A percentile compares a stretch with the other conserved stretches of the same genome.
These are phyloP conservation scores for Pachyuromys duprasi DNA, from an alignment of 2,797 vertebrate species.

Conservation along the genomic window DNA sequence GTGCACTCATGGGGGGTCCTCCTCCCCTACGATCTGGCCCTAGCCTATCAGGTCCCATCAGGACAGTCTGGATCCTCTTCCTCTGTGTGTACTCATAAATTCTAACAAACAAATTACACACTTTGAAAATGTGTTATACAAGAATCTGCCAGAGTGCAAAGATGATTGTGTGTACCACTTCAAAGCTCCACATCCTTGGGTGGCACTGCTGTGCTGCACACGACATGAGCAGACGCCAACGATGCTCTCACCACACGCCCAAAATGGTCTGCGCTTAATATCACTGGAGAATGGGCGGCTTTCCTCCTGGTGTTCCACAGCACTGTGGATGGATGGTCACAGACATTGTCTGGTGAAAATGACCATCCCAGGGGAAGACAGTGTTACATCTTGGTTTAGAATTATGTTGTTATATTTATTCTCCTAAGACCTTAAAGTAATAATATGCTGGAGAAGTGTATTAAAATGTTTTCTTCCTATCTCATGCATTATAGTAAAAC, in stretches of 20 bases:
- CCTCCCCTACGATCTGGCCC: too few relatives aligned
- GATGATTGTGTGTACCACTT: conserved; percentile 86
- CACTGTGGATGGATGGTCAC: conserved; percentile 70
- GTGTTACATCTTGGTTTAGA: conserved; percentile 72
- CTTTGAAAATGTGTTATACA: conserved; percentile 80
- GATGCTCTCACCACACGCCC: conserved; percentile 85
- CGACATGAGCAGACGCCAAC: conserved; percentile 82
- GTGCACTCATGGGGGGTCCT: too few relatives aligned
- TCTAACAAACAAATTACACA: conserved; percentile 69
- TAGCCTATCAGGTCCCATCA: too few relatives aligned
- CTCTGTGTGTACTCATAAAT: conserved; percentile 15
- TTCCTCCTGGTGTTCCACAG: conserved; percentile 80
- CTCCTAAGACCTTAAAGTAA: conserved; percentile 53
- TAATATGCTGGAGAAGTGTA: neutral
- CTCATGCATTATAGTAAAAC: conserved; percentile 51
- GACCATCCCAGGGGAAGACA: conserved; percentile 75
- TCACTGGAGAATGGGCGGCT: conserved; percentile 89
- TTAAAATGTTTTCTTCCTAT: conserved; percentile 60
- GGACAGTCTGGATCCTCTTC: too few relatives aligned
- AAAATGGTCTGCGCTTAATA: conserved; percentile 87
- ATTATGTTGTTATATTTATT: conserved; percentile 54
- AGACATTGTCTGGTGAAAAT: conserved; percentile 73
- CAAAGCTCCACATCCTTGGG: conserved; percentile 87
- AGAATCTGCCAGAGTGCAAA: conserved; percentile 86
- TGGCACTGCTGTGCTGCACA: conserved; percentile 83